Evolutionary conservation across 2,113 vertebrate genomes (phyloP).

Genomic region (Aramus guarauna): DNA sequence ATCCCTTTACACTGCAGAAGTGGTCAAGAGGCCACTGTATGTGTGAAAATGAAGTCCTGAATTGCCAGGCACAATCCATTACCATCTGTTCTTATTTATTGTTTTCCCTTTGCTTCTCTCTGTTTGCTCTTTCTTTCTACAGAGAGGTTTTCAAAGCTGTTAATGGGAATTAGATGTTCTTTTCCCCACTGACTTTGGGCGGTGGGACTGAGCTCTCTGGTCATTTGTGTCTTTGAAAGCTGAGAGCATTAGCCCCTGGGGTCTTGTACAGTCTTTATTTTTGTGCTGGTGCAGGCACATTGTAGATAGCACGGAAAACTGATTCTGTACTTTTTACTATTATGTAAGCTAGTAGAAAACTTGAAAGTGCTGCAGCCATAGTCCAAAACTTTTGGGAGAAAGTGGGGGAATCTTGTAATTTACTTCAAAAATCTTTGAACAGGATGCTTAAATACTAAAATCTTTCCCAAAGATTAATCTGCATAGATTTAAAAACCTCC

Average conservation of each 20-base stretch:
- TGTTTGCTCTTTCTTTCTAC: background rate
- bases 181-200: background rate
- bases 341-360: background rate
- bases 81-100: background rate
- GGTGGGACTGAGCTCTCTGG: background rate
- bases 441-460: background rate
- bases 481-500: background rate
- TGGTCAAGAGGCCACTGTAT: background rate
- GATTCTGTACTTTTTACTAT: background rate
- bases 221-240: background rate
- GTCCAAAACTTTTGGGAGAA: background rate
- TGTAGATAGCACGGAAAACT: background rate
- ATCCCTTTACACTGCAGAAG: background rate
- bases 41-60: background rate
- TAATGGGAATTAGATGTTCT: background rate
- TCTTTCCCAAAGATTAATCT: background rate
- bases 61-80: background rate
- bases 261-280: background rate
- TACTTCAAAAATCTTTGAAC: background rate
- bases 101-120: background rate
- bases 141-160: background rate
- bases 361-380: background rate
- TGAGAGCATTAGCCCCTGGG: background rate
- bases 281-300: background rate
- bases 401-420: background rate